A percentile compares a stretch with the other conserved stretches of the same genome.
These are phyloP conservation scores for Carabus problematicus DNA, from an alignment of 2,888 invertebrate species.

Conservation along the genomic window DNA sequence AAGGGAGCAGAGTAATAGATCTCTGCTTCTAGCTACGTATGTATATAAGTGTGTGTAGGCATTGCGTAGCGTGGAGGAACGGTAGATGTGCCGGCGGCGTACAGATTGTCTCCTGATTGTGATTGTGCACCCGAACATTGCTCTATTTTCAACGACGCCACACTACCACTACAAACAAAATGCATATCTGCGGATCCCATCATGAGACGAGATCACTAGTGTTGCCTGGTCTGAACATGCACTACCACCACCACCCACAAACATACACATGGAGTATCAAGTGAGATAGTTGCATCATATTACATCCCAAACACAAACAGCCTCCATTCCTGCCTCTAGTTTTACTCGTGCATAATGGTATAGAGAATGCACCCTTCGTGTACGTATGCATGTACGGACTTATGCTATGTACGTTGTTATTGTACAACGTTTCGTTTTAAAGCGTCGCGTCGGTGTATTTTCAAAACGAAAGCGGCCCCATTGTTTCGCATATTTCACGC, in stretches of 20 bases:
- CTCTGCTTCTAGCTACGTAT: neutral
- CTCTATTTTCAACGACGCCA: constrained; percentile 20
- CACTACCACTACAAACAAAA: constrained; percentile 25
- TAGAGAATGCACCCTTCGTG: neutral
- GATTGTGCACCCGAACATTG: constrained; percentile 21
- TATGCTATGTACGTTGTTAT: constrained; percentile 19
- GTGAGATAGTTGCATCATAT: no score
- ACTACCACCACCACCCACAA: no score
- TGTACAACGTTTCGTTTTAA: constrained; percentile 26
- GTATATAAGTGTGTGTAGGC: neutral
- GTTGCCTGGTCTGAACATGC: no score
- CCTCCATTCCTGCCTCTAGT: no score
- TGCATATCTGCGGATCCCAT: constrained; percentile 34
- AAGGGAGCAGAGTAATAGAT: neutral
- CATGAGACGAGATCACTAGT: neutral
- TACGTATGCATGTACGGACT: no score
- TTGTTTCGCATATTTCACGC: constrained; percentile 40
- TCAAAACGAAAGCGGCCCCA: constrained; percentile 30
- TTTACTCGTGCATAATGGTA: no score
- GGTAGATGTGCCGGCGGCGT: constrained; percentile 1
- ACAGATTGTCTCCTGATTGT: constrained; percentile 22
- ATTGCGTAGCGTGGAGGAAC: neutral
- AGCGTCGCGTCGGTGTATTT: constrained; percentile 30
- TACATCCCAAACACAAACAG: no score
- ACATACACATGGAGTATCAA: no score